Base-by-base conservation (phyloP, 2,797 vertebrate genomes). In the Sciurus carolinensis region DNA sequence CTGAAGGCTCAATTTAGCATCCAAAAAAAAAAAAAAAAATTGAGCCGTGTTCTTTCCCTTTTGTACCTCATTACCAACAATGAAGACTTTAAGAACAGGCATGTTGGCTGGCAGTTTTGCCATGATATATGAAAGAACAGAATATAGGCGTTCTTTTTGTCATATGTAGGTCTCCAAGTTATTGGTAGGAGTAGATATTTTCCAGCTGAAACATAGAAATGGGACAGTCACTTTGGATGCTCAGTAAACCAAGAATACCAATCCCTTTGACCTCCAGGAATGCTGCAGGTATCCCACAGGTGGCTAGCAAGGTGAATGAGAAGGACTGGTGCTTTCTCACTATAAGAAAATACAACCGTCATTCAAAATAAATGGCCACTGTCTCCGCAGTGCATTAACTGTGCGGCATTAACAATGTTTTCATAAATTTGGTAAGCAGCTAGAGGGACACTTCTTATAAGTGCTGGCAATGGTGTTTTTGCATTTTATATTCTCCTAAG, bases 151-250 rank as follows among this genome's bases (percentile, higher is more conserved):
- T 92, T 91, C 79, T 88, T 98, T 97, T 97, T 95, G 97, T 96
- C 95, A 96, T 10, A 17, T 0, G n/a, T 80, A 26, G 42, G 71
- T 54, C 7, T 96, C 95, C n/a, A 92, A 84, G 0, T 13, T 98
- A 98, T 97, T 97, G 98, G 98, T 93, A 92, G 86, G 95, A 97
- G 94, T 67, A 87, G 97, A 80, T 81, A 73, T 77, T 97, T 98
- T 96, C 96, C 88, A 92, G 33, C 39, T 42, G 39, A 72, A 89
- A 86, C 18, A 44, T n/a, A 79, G 36, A 73, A 95, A 72, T 22
- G 84, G 42, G 6, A 81, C 44, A 83, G 71, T 95, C 66, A 80
- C 30, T 28, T 50, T 24, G 18, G 5, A 22, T 59, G 71, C 54
- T 81, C 44, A 64, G n/a, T 89, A 77, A 95, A 52, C 30, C 33